These are phyloP conservation scores for Turritopsis dohrnii DNA, from an alignment of 30 jellyfish, hydroid and myxozoan genomes.

Conservation along the genomic window DNA sequence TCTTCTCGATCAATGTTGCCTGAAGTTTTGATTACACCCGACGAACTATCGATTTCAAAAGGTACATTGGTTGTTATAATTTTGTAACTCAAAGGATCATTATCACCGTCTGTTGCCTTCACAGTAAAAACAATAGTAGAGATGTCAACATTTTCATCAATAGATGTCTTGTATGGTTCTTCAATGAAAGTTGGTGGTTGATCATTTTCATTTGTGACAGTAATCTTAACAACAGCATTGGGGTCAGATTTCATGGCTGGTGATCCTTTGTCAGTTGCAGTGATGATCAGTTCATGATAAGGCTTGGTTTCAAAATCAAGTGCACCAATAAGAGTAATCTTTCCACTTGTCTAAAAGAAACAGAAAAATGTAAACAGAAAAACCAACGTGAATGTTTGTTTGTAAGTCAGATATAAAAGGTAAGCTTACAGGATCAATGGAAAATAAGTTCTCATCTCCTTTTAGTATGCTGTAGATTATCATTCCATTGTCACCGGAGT, in stretches of 20 bases:
- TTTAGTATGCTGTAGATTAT: not conserved
- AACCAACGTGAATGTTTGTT: not conserved
- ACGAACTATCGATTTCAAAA: not conserved
- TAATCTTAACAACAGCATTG: not conserved
- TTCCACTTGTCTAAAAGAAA: slow-evolving; percentile 1
- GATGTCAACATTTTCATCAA: slow-evolving; percentile 1
- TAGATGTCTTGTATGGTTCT: not conserved
- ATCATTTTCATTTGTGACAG: slow-evolving; percentile 11
- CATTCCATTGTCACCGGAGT: slow-evolving; percentile 14
- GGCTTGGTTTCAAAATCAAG: slow-evolving; percentile 20
- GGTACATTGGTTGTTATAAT: slow-evolving; percentile 18
- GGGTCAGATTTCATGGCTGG: slow-evolving; percentile 9
- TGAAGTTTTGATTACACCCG: slow-evolving; percentile 23
- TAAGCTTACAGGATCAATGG: not conserved
- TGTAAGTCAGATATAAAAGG: not conserved
- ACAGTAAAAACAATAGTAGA: not conserved
- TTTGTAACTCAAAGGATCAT: not conserved
- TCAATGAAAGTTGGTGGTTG: slow-evolving; percentile 14
- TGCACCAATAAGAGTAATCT: not conserved
- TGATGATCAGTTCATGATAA: not conserved
- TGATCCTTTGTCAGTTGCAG: slow-evolving; percentile 10
- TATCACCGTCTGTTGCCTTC: slow-evolving; percentile 23
- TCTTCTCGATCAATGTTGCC: slow-evolving; percentile 26
- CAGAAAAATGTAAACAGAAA: not conserved
- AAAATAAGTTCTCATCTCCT: not conserved